These are phyloP conservation scores for Colinus virginianus DNA, from an alignment of 2,113 vertebrate genomes.

Conservation along the genomic window DNA sequence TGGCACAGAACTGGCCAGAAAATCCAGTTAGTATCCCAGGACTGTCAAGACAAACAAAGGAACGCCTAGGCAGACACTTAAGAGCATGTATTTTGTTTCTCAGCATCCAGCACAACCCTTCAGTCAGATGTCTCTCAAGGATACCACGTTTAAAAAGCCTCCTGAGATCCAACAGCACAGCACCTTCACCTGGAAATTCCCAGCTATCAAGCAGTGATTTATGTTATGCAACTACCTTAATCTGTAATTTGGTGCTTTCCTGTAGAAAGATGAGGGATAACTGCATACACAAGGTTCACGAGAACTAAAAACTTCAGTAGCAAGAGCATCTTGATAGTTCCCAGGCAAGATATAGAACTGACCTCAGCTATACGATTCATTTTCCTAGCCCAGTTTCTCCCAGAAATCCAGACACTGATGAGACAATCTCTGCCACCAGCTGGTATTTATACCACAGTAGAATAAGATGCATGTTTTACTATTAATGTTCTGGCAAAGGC, in stretches of 20 bases:
- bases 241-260: neutral
- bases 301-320: neutral
- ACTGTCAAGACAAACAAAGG: neutral
- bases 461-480: neutral
- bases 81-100: neutral
- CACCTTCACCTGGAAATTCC: neutral
- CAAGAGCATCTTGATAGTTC: neutral
- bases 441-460: neutral
- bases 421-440: neutral
- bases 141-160: neutral
- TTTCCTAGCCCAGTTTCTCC: neutral
- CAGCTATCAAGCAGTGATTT: neutral
- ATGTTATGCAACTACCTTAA: constrained; percentile 8
- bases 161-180: neutral
- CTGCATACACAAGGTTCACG: neutral
- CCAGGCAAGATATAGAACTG: neutral
- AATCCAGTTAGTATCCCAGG: neutral
- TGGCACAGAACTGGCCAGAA: neutral
- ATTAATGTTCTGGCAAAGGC: neutral
- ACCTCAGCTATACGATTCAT: neutral
- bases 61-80: neutral
- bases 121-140: neutral
- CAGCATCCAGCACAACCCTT: neutral
- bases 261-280: neutral
- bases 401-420: neutral